A percentile compares a stretch with the other conserved stretches of the same genome.
phyloP scores from a whole-genome alignment of 2,888 invertebrate genomes.

The Tanaodytes sp. region DNA sequence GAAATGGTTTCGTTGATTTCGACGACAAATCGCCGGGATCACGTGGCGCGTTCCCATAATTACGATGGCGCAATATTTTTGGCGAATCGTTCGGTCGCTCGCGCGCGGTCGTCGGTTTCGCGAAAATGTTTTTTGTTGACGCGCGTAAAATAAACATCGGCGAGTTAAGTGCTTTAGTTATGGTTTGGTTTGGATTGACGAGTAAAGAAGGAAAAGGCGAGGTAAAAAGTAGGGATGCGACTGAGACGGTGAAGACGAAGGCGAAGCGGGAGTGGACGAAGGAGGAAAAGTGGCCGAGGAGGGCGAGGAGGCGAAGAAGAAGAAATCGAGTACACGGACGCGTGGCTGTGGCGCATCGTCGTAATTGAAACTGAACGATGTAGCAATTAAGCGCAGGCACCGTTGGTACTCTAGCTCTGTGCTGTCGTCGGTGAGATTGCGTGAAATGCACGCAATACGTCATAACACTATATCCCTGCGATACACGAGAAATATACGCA shows the following conservation, averaged over 20 bases:
- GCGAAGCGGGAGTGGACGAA: conserved; percentile 8
- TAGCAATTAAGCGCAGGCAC: conserved; percentile 57
- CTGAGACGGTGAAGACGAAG: conserved; percentile 17
- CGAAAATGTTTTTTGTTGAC: conserved; percentile 32
- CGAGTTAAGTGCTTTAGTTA: conserved; percentile 45
- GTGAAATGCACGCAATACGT: conserved; percentile 53
- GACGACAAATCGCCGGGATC: too few relatives aligned
- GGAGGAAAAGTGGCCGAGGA: conserved; percentile 13
- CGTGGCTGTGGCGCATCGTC: conserved; percentile 50
- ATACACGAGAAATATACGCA: conserved; percentile 59
- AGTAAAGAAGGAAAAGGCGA: conserved; percentile 37
- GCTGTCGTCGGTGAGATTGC: conserved; percentile 51
- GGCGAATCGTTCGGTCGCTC: too few relatives aligned
- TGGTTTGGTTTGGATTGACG: conserved; percentile 48
- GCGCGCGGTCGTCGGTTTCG: conserved; percentile 12
- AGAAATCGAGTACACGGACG: conserved; percentile 51
- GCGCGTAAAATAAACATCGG: conserved; percentile 45
- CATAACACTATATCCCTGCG: conserved; percentile 44
- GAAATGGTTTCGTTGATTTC: too few relatives aligned
- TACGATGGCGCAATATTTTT: too few relatives aligned
- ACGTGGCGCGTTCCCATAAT: too few relatives aligned
- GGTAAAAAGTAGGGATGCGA: conserved; percentile 22
- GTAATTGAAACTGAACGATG: conserved; percentile 55
- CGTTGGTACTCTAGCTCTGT: conserved; percentile 57
- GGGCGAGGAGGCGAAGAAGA: conserved; percentile 33